phyloP scores from a whole-genome alignment of 2,797 vertebrate genomes.

The Poeciliopsis infans region DNA sequence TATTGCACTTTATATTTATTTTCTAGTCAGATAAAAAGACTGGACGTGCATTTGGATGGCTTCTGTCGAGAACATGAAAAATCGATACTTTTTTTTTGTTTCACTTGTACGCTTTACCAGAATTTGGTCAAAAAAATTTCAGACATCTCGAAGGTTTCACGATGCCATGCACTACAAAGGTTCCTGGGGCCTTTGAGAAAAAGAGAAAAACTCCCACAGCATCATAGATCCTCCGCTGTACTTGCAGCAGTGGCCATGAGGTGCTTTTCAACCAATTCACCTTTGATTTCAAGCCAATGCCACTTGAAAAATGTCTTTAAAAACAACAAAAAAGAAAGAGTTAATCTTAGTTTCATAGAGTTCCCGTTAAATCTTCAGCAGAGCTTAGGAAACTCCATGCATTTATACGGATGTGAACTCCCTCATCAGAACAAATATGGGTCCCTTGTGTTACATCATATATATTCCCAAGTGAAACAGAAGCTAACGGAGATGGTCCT shows the following conservation, averaged over 20 bases:
- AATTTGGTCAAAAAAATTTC: background rate
- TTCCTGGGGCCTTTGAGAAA: background rate
- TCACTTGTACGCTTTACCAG: background rate
- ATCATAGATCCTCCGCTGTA: background rate
- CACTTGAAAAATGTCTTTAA: background rate
- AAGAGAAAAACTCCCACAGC: background rate
- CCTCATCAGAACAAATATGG: background rate
- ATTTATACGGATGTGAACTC: background rate
- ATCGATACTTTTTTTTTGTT: background rate
- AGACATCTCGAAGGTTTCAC: background rate
- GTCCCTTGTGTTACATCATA: background rate
- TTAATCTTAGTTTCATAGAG: background rate
- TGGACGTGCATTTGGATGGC: background rate
- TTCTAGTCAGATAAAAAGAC: background rate
- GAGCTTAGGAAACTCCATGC: background rate
- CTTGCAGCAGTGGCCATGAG: background rate
- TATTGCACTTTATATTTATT: background rate
- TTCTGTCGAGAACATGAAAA: background rate
- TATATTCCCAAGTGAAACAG: background rate
- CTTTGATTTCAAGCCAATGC: background rate
- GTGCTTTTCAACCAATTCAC: background rate
- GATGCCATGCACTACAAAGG: background rate
- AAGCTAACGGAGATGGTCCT: background rate
- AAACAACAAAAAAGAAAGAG: too few species aligned
- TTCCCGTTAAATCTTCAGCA: background rate